Conservation (phyloP, 2,797 vertebrate genomes). For the Phoeniculus purpureus region DNA sequence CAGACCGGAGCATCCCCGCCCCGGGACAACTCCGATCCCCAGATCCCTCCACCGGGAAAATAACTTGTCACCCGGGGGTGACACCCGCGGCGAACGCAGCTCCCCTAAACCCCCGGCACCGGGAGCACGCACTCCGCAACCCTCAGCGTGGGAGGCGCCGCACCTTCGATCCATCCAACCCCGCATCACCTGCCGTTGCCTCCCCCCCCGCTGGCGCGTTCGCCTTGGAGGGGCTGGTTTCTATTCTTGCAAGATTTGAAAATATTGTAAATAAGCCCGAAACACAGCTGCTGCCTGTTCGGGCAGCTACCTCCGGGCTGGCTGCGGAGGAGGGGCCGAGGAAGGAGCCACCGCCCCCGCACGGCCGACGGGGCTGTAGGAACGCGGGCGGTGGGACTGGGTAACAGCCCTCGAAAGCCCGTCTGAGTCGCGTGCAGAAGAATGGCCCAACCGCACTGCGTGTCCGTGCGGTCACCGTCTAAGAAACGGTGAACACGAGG, state of each 20-base stretch:
- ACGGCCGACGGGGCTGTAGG: background rate
- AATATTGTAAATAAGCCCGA: background rate
- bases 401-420: too few species aligned
- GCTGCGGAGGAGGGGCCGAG: too few species aligned
- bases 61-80: too few species aligned
- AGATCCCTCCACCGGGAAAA: background rate
- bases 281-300: background rate
- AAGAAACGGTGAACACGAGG: too few species aligned
- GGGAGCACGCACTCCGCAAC: too few species aligned
- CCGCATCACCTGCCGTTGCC: background rate
- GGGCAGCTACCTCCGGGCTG: background rate
- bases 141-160: too few species aligned
- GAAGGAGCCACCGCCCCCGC: background rate
- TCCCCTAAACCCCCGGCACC: background rate
- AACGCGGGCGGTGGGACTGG: background rate
- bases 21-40: too few species aligned
- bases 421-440: background rate
- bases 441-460: too few species aligned
- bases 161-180: too few species aligned
- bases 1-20: background rate
- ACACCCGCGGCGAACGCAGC: background rate
- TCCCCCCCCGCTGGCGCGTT: too few species aligned
- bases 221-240: too few species aligned
- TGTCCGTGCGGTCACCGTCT: too few species aligned
- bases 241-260: rapidly evolving